Conservation (phyloP, 1,140 invertebrate genomes). For the Diorhabda carinulata region DNA sequence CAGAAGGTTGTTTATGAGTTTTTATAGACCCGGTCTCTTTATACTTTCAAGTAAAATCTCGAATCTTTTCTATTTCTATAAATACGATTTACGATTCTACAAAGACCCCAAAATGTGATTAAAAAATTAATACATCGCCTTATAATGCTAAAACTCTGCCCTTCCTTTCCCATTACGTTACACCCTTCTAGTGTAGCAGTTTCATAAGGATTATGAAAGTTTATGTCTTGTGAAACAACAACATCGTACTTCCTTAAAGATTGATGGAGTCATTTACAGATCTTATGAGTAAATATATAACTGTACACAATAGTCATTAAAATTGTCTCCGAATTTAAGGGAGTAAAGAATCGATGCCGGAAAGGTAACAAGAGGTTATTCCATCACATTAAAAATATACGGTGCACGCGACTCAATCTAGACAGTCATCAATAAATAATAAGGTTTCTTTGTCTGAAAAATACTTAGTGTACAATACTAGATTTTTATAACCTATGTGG, state of each 20-base stretch:
- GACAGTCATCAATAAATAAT: not conserved
- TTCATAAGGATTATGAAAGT: not conserved
- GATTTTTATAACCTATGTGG: not conserved
- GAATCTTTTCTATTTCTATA: no score
- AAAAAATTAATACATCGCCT: no score
- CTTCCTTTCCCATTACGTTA: not conserved
- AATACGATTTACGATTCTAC: no score
- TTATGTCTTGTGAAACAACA: slow-evolving; percentile 2
- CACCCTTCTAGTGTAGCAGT: not conserved
- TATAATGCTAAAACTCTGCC: not conserved
- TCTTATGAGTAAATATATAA: not conserved
- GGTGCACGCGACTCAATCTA: not conserved
- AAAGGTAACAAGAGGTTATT: not conserved
- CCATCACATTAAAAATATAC: not conserved
- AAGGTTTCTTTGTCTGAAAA: not conserved
- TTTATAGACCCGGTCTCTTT: no score
- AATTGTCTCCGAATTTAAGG: not conserved
- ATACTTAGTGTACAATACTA: not conserved
- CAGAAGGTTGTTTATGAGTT: no score
- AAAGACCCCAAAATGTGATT: no score
- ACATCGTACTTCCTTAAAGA: not conserved
- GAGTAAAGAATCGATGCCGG: not conserved
- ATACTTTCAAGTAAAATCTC: no score
- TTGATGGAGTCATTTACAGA: slow-evolving; percentile 2
- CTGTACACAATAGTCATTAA: not conserved